Evolutionary conservation across 2,113 vertebrate species (phyloP), one percentile per base, ranked within the genome.

Genomic region (Seriola dumerili): DNA sequence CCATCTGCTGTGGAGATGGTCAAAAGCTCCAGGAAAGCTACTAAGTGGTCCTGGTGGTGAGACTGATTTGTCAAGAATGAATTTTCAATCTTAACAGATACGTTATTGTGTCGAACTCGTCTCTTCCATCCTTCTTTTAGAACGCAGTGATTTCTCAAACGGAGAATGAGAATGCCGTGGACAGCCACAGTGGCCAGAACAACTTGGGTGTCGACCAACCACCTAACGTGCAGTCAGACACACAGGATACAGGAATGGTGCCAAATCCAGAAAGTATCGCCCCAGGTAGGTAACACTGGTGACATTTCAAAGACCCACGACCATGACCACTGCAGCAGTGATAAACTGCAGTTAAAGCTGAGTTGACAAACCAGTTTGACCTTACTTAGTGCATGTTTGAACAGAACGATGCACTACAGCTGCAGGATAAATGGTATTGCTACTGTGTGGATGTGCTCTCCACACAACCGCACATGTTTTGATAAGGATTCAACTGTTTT

Each of bases 201-300:
- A 81, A 85, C 19, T 42, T 86, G 57, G 95, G 93, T 25, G 89
- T 75, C 23, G 88, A 94, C 10, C 80, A 95, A 29, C 83, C 89
- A 10, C 92, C 94, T 25, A 89, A 92, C 75, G 96, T 93, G n/a
- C 95, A 94, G 46, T 94, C 94, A 48, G 96, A 97, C 40, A 93
- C 95, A 16, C 88, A 96, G 0, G 93, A 96, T 32, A 94, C 94
- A 61, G 91, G 84, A 61, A 93, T 89, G 34, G 94, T 92, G 62
- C 94, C 96, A 2, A 95, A 97, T 88, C 97, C 97, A 50, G 96
- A 96, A 66, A 96, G 71, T 77, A 97, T 99, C 1, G 97, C 98
- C 36, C 97, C 98, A 89, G 98, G 98, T 99, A 94, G 93, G 21
- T 91, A 58, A 44, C 58, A 36, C 21, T 54, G 44, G 44, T 63